These are phyloP conservation scores for Gouania willdenowi DNA, from an alignment of 2,797 vertebrate genomes.

Conservation along the genomic window DNA sequence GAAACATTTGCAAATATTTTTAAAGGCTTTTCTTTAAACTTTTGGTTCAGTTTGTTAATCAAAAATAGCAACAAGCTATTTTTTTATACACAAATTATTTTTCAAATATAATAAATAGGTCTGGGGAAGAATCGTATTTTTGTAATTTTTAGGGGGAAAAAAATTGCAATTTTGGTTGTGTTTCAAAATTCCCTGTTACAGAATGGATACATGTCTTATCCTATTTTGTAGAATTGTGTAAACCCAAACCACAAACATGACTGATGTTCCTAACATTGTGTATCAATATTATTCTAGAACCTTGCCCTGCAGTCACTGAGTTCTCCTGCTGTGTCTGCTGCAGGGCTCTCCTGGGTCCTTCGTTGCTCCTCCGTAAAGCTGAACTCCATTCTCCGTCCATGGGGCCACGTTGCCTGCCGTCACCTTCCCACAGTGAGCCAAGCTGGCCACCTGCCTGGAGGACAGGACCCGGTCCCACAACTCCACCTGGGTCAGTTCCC, in stretches of 20 bases:
- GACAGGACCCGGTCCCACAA: conserved; percentile 90
- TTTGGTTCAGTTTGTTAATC: too few relatives aligned
- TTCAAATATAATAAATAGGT: too few relatives aligned
- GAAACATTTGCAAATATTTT: too few relatives aligned
- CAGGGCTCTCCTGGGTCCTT: conserved; percentile 84
- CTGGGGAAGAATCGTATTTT: too few relatives aligned
- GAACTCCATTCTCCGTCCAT: conserved; percentile 86
- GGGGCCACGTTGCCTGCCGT: conserved; percentile 82
- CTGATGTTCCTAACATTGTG: neutral
- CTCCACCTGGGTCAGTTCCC: conserved; percentile 90
- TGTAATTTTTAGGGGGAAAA: too few relatives aligned
- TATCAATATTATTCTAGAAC: neutral
- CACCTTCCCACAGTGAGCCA: conserved; percentile 84
- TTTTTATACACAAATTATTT: too few relatives aligned
- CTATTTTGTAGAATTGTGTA: neutral
- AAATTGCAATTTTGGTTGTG: too few relatives aligned
- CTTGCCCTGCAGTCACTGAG: conserved; percentile 48
- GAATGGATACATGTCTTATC: too few relatives aligned
- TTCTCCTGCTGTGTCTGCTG: conserved; percentile 68
- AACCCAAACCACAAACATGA: conserved; percentile 12
- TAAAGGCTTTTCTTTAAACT: too few relatives aligned
- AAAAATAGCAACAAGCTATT: too few relatives aligned
- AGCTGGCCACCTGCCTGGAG: conserved; percentile 78
- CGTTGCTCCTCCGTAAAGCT: conserved; percentile 85
- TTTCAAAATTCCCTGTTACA: too few relatives aligned